Conservation (phyloP, 2,113 vertebrate species). For the Erpornis zantholeuca region DNA sequence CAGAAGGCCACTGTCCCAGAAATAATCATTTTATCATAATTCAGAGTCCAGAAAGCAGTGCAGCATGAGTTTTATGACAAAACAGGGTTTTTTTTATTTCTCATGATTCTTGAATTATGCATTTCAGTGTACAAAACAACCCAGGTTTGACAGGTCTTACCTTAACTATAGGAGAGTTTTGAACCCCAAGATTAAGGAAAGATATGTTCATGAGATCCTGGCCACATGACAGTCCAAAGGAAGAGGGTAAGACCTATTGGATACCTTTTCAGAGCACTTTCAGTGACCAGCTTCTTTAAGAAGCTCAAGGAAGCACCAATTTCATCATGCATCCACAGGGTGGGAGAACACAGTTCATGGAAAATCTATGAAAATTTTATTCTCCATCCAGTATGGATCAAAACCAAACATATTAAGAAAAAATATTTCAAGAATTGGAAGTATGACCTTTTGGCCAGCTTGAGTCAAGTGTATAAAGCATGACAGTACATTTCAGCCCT, state of each 20-base stretch:
- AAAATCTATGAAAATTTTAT: background rate
- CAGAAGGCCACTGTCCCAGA: background rate
- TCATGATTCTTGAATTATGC: background rate
- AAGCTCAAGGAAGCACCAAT: background rate
- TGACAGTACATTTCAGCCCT: background rate
- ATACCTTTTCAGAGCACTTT: background rate
- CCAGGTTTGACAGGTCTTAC: background rate
- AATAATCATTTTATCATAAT: background rate
- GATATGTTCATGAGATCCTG: background rate
- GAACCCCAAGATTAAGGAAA: background rate
- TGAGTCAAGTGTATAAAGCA: background rate
- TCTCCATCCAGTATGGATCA: background rate
- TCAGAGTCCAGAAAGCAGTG: background rate
- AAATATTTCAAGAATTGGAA: background rate
- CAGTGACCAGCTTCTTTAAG: background rate
- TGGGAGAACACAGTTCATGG: background rate
- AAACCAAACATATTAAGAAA: background rate
- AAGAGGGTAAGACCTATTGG: background rate
- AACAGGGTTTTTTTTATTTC: rapidly evolving
- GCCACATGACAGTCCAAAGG: background rate
- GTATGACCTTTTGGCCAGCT: background rate
- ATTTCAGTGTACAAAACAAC: background rate
- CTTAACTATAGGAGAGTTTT: background rate
- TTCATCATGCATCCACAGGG: background rate
- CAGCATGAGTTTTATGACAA: background rate